Evolutionary conservation across 2,888 invertebrate species (phyloP).

Genomic region (Nomada goodeniana): DNA sequence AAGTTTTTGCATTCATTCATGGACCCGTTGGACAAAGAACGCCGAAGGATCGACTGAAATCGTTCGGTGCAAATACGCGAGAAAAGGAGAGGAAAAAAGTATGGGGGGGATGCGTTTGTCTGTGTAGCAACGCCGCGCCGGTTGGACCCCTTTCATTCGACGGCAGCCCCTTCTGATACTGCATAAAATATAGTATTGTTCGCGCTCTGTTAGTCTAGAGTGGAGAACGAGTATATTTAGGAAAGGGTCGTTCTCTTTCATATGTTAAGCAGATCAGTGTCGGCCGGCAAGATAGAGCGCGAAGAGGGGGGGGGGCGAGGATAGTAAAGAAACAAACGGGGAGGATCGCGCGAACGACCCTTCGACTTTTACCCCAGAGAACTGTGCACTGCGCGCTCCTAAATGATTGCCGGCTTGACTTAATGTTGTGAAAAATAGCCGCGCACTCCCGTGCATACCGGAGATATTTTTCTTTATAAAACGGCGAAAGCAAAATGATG

Average conservation of each 20-base stretch:
- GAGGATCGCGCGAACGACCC: conserved; percentile 30
- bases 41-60: conserved; percentile 10
- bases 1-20: conserved; percentile 58
- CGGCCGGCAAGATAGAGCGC: conserved; percentile 63
- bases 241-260: conserved; percentile 81
- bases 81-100: conserved; percentile 23
- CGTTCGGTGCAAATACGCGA: conserved; percentile 35
- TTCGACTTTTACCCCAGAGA: conserved; percentile 38
- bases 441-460: conserved; percentile 22
- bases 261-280: conserved; percentile 83
- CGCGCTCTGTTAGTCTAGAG: conserved; percentile 80
- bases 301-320: conserved; percentile 12
- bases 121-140: conserved; percentile 33
- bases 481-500: conserved; percentile 16
- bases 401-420: conserved; percentile 63
- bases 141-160: conserved; percentile 72
- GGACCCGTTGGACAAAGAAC: conserved; percentile 14
- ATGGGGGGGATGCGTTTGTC: conserved; percentile 21
- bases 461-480: conserved; percentile 57
- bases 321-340: conserved; percentile 11
- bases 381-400: conserved; percentile 37
- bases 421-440: conserved; percentile 63
- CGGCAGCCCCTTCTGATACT: conserved; percentile 77
- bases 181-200: conserved; percentile 82
- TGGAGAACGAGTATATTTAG: conserved; percentile 80